Evolutionary conservation across 2,113 vertebrate genomes (phyloP).

Genomic region (Regulus satrapa): DNA sequence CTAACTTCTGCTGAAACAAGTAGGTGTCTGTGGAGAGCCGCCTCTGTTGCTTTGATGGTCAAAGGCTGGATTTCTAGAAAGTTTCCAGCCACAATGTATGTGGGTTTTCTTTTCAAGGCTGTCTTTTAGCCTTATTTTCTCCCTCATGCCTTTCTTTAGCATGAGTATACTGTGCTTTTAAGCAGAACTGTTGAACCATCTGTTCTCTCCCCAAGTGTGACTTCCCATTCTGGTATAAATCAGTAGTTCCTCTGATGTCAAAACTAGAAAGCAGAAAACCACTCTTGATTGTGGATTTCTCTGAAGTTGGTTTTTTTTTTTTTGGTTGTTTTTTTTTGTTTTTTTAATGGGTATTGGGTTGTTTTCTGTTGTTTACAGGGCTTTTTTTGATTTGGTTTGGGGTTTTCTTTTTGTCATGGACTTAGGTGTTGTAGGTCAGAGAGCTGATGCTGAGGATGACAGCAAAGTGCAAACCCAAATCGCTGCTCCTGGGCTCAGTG

Average conservation of each 20-base stretch:
- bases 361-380: not conserved
- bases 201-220: not conserved
- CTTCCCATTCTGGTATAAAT: not conserved
- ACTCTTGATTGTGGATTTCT: not conserved
- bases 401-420: too few relatives aligned
- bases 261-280: not conserved
- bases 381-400: not conserved
- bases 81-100: not conserved
- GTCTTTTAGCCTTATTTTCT: not conserved
- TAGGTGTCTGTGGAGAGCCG: rapidly evolving
- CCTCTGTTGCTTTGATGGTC: not conserved
- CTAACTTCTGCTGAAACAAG: not conserved
- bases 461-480: not conserved
- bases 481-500: not conserved
- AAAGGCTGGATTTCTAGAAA: not conserved
- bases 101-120: not conserved
- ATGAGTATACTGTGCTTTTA: not conserved
- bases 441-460: not conserved
- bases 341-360: not conserved
- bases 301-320: not conserved
- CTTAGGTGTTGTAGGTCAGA: not conserved
- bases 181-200: not conserved
- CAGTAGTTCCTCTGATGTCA: not conserved
- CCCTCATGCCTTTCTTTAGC: not conserved
- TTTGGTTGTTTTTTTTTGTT: too few relatives aligned